phyloP scores from a whole-genome alignment of 2,888 invertebrate genomes.

The Shargacucullia verbasci region DNA sequence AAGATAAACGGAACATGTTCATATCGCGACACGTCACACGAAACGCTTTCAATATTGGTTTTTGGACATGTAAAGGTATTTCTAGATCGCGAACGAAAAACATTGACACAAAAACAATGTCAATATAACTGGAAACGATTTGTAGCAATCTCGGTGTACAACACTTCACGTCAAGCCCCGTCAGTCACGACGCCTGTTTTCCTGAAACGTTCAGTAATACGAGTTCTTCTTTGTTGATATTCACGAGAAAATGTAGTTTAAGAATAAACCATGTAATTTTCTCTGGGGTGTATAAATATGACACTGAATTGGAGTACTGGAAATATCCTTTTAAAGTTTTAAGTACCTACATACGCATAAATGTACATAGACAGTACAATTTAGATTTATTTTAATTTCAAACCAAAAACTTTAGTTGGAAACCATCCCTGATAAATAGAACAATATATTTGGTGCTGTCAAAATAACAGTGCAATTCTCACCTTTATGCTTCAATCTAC shows the following conservation, averaged over 20 bases:
- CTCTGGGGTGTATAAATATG: constrained; percentile 16
- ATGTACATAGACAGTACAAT: no score
- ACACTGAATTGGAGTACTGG: background rate
- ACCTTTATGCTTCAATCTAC: no score
- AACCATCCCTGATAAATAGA: no score
- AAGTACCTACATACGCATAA: no score
- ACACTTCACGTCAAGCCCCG: constrained; percentile 53
- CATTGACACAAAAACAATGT: constrained; percentile 53
- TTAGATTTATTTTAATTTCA: no score
- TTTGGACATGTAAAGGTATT: constrained; percentile 42
- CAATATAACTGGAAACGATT: constrained; percentile 55
- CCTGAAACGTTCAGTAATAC: constrained; percentile 46
- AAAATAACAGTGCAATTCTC: no score
- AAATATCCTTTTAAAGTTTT: no score
- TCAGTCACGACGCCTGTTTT: constrained; percentile 41
- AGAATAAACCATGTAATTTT: constrained; percentile 17
- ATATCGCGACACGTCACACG: constrained; percentile 30
- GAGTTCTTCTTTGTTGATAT: constrained; percentile 49
- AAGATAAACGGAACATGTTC: constrained; percentile 34
- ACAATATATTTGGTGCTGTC: no score
- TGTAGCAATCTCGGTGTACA: constrained; percentile 49
- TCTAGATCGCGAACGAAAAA: constrained; percentile 38
- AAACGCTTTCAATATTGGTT: constrained; percentile 39
- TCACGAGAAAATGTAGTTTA: constrained; percentile 36
- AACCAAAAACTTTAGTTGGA: no score